Conservation (phyloP, 1,140 invertebrate species). For the Brachionus koreanus region DNA sequence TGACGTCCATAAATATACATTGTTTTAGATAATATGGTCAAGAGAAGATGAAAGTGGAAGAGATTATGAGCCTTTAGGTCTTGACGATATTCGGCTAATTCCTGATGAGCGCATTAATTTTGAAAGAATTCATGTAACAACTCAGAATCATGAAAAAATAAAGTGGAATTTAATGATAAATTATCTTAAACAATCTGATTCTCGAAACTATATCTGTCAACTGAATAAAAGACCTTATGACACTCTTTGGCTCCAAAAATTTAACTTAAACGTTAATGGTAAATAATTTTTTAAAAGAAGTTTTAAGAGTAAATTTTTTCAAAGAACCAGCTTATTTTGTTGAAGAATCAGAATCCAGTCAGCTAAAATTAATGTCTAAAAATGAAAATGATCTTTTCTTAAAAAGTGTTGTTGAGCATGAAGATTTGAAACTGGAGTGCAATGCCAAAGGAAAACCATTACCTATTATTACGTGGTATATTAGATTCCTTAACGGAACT, state of each 20-base stretch:
- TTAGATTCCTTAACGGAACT: slow-evolving; percentile 17
- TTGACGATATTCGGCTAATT: slow-evolving; percentile 11
- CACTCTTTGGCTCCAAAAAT: slow-evolving; percentile 4
- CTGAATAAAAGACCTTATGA: slow-evolving; percentile 41
- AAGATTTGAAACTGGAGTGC: slow-evolving; percentile 3
- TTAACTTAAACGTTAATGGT: slow-evolving; percentile 16
- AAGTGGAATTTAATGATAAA: slow-evolving; percentile 24
- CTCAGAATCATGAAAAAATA: neutral
- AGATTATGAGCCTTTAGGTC: slow-evolving; percentile 35
- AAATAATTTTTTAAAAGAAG: neutral
- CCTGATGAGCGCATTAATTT: neutral
- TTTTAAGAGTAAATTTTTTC: neutral
- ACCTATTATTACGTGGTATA: neutral
- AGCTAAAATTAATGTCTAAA: neutral
- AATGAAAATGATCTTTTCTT: slow-evolving; percentile 34
- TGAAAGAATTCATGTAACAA: neutral
- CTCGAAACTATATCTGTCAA: slow-evolving; percentile 38
- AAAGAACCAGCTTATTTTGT: slow-evolving; percentile 37
- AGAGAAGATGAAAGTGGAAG: slow-evolving; percentile 6
- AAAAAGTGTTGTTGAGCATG: neutral
- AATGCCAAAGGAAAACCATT: slow-evolving; percentile 3
- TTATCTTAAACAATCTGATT: slow-evolving; percentile 16
- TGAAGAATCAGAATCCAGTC: neutral
- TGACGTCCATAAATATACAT: too few species aligned
- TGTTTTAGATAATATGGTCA: slow-evolving; percentile 34